Conservation (phyloP, 2,888 invertebrate species). For the Conchocele bisecta region DNA sequence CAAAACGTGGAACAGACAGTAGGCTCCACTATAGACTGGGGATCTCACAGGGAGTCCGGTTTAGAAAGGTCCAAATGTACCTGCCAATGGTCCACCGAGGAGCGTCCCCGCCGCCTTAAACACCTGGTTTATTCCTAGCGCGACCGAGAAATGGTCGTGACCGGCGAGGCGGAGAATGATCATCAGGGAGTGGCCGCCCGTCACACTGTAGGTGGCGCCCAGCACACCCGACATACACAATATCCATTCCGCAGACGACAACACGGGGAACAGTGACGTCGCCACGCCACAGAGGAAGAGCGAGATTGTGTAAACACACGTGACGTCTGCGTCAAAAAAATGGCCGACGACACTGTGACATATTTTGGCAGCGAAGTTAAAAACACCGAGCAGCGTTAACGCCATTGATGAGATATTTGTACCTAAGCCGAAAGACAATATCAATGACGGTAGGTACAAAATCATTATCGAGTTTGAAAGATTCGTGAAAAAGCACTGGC, state of each 20-base stretch:
- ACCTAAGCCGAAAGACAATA: constrained; percentile 22
- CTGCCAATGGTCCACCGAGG: constrained; percentile 43
- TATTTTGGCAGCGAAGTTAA: constrained; percentile 42
- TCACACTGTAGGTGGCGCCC: constrained; percentile 41
- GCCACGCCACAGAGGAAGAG: constrained; percentile 29
- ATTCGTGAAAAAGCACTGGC: constrained; percentile 32
- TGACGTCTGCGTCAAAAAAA: constrained; percentile 22
- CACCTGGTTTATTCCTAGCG: constrained; percentile 37
- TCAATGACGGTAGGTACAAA: constrained; percentile 39
- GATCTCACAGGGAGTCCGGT: too few species aligned
- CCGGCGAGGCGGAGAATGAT: constrained; percentile 37
- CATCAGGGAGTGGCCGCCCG: constrained; percentile 39
- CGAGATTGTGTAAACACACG: constrained; percentile 23
- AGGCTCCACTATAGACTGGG: too few species aligned
- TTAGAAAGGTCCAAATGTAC: too few species aligned
- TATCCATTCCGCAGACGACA: constrained; percentile 24
- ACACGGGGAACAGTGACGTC: constrained; percentile 23
- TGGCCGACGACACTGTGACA: constrained; percentile 32
- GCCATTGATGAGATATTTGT: constrained; percentile 15
- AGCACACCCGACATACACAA: constrained; percentile 10
- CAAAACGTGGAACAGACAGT: too few species aligned
- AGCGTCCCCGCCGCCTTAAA: constrained; percentile 35
- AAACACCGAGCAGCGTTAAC: constrained; percentile 33
- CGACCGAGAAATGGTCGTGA: constrained; percentile 36
- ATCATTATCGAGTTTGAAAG: constrained; percentile 36